Base-by-base conservation (phyloP, 2,797 vertebrate species). In the Lycodopsis pacificus region DNA sequence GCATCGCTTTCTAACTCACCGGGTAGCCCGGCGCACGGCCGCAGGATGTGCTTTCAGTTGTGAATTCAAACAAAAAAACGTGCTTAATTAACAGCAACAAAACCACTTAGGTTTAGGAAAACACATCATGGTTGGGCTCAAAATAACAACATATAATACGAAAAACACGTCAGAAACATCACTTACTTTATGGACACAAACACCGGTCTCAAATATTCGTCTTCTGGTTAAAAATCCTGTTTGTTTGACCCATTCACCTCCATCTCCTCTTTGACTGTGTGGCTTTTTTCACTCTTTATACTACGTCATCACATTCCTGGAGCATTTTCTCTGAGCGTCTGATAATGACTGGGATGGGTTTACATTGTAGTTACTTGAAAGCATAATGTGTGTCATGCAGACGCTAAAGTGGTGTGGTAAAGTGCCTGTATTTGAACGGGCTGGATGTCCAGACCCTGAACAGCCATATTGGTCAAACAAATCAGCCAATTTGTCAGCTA, bases 381-480 rank as follows among this genome's bases (percentile, higher is more conserved):
- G 6, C 40, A 13, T 12, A 10, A 14, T 42, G 44, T 17, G 44
- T 19, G 17, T 48, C 44, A 20, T 48, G 44, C 20, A 22, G 48
- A 20, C 2, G 9, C 48, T 46, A 19, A 49, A 20, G 20, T 20
- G 48, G 19, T 8, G 8, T 51, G 20, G 22, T 20, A 4, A 51
- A 51, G 10, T 4, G 4, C n/a, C 48, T n/a, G 20, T 11, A 11
- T 51, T n/a, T 51, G 12, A n/a, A 51, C 19, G 48, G 48, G 20
- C 19, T 51, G 9, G 4, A 68, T 75, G 74, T 82, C 53, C 68
- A 70, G 48, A 63, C 65, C 71, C 58, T 58, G 44, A 40, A 67
- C 44, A 44, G 15, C 20, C 15, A 38, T 48, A 68, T 15, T n/a
- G 22, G 3, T 64, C 51, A 74, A 46, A 38, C 25, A 62, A 27